Evolutionary conservation across 2,888 invertebrate genomes (phyloP), one percentile per base, ranked within the genome.

Genomic region (Cantharis rufa): DNA sequence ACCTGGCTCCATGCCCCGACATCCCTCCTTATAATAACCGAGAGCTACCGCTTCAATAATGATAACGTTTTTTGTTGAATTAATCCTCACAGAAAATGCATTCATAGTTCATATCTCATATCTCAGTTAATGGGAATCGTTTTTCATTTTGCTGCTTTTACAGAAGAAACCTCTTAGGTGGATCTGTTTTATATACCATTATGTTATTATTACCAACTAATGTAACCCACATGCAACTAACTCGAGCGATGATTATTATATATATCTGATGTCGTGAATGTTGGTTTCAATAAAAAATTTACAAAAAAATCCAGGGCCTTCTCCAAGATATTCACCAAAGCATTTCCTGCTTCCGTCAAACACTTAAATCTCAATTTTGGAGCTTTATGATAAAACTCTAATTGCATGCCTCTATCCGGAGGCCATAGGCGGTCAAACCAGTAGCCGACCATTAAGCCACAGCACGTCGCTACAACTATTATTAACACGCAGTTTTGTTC

Each of bases 41-140:
- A 81, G 80, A 81, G 83, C 82, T 82, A 81, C 82, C 81, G 82
- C 81, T 82, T 81, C 83, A 83, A 84, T 84, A 84, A 84, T 82
- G 84, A 84, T 85, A 84, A 84, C 84, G 83, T 84, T 87, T 85
- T 81, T 86, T 86, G 85, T 84, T 83, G 85, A 85, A 86, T 86
- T 86, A 87, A 87, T 86, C 85, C 86, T 84, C 84, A 81, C 83
- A 84, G 87, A 86, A 86, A 87, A 86, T 87, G 87, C 87, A 87
- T 87, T 87, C 87, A 87, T 87, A 87, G 85, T 85, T 85, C 86
- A 86, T 87, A 87, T 87, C 87, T 87, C 86, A 86, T 86, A 86
- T 86, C 86, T 85, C 84, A 81, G 84, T 84, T 87, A 87, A 87
- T 87, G 87, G 86, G 85, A 82, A 81, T 84, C 87, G 86, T 87